phyloP scores from a whole-genome alignment of 2,113 vertebrate species.

The Morone saxatilis region DNA sequence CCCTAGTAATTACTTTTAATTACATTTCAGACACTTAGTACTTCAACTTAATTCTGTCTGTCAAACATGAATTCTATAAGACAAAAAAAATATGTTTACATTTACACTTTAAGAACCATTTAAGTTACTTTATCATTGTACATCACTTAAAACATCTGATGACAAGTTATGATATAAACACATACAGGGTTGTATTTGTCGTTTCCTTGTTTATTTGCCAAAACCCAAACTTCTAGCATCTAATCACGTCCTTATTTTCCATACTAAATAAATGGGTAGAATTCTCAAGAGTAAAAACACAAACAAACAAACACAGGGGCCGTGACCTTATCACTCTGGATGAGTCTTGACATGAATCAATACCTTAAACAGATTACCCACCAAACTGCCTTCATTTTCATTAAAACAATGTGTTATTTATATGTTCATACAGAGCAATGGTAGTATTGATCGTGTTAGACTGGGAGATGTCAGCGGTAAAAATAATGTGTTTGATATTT shows the following conservation, averaged over 20 bases:
- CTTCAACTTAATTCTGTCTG: neutral
- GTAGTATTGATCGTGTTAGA: constrained; percentile 57
- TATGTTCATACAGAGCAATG: constrained; percentile 52
- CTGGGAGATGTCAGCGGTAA: constrained; percentile 46
- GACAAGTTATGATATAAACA: neutral
- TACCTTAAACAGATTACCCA: constrained; percentile 58
- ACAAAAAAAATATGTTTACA: neutral
- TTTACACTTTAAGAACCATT: neutral
- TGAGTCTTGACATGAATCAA: constrained; percentile 51
- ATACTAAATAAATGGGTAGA: neutral
- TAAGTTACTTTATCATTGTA: neutral
- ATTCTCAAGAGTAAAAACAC: neutral
- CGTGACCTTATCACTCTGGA: constrained; percentile 38
- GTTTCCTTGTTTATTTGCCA: neutral
- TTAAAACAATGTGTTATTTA: constrained; percentile 75
- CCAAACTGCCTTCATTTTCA: constrained; percentile 60
- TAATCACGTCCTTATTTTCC: neutral
- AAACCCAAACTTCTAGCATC: neutral
- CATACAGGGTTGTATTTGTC: neutral
- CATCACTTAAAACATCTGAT: neutral
- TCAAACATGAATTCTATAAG: neutral
- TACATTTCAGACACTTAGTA: neutral
- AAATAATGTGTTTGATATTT: constrained; percentile 70
- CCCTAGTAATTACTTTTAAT: constrained; percentile 15
- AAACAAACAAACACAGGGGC: neutral